These are phyloP conservation scores for Pantelozetes paolii DNA, from an alignment of 2,888 invertebrate species.

Conservation along the genomic window DNA sequence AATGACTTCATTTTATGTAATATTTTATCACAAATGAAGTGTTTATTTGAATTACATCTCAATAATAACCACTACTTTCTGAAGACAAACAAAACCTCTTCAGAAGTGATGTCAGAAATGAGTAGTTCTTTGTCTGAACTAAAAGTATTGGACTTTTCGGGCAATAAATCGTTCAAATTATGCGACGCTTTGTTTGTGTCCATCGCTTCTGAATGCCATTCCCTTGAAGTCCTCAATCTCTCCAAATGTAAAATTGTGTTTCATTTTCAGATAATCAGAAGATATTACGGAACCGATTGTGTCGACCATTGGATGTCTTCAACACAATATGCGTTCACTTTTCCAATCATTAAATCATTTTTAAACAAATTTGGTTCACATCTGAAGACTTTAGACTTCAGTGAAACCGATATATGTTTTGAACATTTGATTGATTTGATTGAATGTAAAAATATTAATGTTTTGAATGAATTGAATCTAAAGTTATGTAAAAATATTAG, in stretches of 20 bases:
- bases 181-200: slow-evolving; percentile 28
- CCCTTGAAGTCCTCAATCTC: slow-evolving; percentile 3
- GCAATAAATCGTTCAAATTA: slow-evolving; percentile 17
- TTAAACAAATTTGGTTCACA: slow-evolving; percentile 12
- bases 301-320: background rate
- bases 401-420: background rate
- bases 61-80: slow-evolving; percentile 27
- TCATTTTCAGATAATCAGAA: background rate
- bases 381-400: slow-evolving; percentile 6
- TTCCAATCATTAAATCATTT: slow-evolving; percentile 11
- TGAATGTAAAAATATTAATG: background rate
- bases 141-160: slow-evolving; percentile 3
- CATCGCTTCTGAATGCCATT: slow-evolving; percentile 4
- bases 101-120: background rate
- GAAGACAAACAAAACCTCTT: background rate
- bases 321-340: slow-evolving; percentile 29
- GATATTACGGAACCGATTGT: slow-evolving; percentile 28
- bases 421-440: slow-evolving; percentile 18
- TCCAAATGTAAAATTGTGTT: slow-evolving; percentile 9
- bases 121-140: background rate
- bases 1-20: slow-evolving; percentile 14
- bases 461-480: background rate
- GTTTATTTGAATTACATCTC: slow-evolving; percentile 12
- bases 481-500: background rate
- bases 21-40: background rate